Evolutionary conservation across 2,113 vertebrate species (phyloP).

Genomic region (Micromys minutus): DNA sequence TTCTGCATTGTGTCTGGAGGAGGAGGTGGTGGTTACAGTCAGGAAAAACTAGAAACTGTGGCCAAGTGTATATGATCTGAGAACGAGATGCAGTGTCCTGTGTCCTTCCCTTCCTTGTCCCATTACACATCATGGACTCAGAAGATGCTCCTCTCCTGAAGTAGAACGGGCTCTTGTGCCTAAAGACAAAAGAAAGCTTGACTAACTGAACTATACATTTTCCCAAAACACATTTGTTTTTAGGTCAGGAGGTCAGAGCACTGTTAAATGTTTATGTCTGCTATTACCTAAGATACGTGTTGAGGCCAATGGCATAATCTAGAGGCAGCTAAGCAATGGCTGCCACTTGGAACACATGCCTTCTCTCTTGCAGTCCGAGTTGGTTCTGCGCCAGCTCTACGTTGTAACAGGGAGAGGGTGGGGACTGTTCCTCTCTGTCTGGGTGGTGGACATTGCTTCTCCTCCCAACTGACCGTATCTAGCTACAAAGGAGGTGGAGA

Average conservation of each 20-base stretch:
- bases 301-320: background rate
- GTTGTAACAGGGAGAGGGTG: background rate
- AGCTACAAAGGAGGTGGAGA: slow-evolving; percentile 5
- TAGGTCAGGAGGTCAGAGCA: background rate
- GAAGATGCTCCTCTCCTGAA: background rate
- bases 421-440: background rate
- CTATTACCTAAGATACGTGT: background rate
- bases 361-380: background rate
- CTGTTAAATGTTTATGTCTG: slow-evolving; percentile 34
- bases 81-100: background rate
- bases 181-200: slow-evolving; percentile 13
- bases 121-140: background rate
- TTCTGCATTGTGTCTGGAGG: background rate
- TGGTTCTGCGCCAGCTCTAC: background rate
- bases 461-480: background rate
- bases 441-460: background rate
- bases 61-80: background rate
- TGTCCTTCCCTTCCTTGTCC: background rate
- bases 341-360: background rate
- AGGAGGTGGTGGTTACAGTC: background rate
- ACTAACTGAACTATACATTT: background rate
- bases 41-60: background rate
- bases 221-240: slow-evolving; percentile 37
- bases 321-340: background rate
- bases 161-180: background rate